Conservation (phyloP, 2,888 invertebrate species). For the Gryllus longicercus region DNA sequence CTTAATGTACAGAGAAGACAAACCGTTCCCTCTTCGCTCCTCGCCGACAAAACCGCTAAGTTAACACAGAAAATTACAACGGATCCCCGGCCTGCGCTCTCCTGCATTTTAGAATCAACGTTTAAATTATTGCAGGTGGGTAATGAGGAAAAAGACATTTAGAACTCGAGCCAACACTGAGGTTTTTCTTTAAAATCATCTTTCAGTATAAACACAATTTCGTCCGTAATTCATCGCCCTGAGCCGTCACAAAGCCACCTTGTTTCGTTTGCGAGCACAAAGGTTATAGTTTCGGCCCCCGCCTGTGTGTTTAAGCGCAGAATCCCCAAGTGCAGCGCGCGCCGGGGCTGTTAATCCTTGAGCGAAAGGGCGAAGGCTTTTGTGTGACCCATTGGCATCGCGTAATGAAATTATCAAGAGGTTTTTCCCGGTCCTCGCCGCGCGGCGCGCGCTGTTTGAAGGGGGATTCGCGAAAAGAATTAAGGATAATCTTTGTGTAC, state of each 20-base stretch:
- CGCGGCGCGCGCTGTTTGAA: neutral
- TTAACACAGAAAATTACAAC: constrained; percentile 25
- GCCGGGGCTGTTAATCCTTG: neutral
- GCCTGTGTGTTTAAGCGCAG: constrained; percentile 1
- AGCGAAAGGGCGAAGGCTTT: constrained; percentile 20
- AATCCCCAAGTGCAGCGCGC: neutral
- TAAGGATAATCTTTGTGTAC: constrained; percentile 32
- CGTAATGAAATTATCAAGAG: constrained; percentile 33
- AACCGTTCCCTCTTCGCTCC: neutral
- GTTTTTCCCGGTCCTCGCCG: neutral
- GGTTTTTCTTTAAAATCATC: constrained; percentile 17
- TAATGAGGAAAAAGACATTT: constrained; percentile 17
- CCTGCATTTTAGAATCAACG: neutral
- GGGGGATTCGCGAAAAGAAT: constrained; percentile 30
- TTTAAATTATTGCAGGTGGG: constrained; percentile 8
- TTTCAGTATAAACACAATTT: constrained; percentile 17
- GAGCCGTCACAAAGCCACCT: neutral
- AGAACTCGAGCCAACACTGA: neutral
- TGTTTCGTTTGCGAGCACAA: neutral
- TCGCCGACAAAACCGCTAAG: constrained; percentile 21
- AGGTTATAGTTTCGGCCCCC: neutral
- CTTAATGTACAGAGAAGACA: constrained; percentile 17
- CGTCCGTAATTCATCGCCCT: neutral
- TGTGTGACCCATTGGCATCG: constrained; percentile 30
- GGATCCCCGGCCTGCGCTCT: neutral